Evolutionary conservation across 2,888 invertebrate species (phyloP), one percentile per base, ranked within the genome.

Genomic region (Eristalis pertinax): DNA sequence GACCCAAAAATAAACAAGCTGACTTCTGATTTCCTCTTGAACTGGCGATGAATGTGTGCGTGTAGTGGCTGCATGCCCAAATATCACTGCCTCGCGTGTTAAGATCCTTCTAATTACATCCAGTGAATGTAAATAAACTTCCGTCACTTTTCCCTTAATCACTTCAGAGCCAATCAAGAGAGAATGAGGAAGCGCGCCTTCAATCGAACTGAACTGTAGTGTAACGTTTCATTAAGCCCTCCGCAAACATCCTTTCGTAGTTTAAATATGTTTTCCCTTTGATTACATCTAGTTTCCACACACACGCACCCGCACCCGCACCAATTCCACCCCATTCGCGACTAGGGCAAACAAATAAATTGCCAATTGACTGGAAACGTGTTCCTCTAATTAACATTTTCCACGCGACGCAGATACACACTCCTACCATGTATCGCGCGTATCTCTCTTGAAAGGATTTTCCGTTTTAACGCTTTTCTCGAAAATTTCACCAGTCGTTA

Each of bases 401-500:
- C 29, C 62, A 5, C 35, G 56, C 22, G 15, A 32, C 19, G 13
- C 13, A 62, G 32, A 50, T 62, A 72, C 38, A 29, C 26, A 26
- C 13, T 13, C 41, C 13, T 4, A 29, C 29, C 50, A 15, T 32
- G 26, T 76, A 24, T 56, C 22, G 29, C n/a, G 60, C 78, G 38
- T 70, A 38, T 64, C 56, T 64, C 32, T 56, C 26, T 56, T 70
- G 41, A 70, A 70, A 56, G 50, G 78, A 70, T 70, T 78, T 64
- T 78, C 70, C 69, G 70, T 78, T 78, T 70, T 70, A 77, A 72
- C 78, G 70, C 78, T 72, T 70, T 58, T 72, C 50, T 24, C 43
- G 29, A 43, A 67, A 79, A 32, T 67, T 67, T 67, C 63, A 50
- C 50, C 26, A 26, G 60, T 15, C 60, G 60, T 29, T 60, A 24